Evolutionary conservation across 2,113 vertebrate species (phyloP).

Genomic region (Crotophaga sulcirostris): DNA sequence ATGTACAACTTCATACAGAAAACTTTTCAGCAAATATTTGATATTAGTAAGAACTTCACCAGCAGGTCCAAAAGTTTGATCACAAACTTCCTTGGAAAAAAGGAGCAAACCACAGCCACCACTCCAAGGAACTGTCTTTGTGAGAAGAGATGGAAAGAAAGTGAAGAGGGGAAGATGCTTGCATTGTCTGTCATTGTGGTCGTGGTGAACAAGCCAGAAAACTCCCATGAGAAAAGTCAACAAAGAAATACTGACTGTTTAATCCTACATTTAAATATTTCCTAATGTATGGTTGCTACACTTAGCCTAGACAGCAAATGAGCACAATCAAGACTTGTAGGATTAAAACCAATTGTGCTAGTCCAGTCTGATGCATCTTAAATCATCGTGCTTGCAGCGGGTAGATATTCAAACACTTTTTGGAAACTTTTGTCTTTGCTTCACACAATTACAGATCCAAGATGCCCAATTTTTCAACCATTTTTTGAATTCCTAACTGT

Average conservation of each 20-base stretch:
- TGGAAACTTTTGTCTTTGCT: neutral
- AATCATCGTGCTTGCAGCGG: neutral
- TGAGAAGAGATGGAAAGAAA: neutral
- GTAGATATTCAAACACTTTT: neutral
- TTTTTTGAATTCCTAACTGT: neutral
- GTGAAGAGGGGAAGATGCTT: neutral
- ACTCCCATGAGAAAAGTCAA: constrained; percentile 27
- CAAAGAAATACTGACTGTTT: neutral
- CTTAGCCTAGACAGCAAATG: neutral
- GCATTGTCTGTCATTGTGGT: neutral
- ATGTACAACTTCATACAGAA: neutral
- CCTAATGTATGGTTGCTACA: neutral
- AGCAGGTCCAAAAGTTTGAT: neutral
- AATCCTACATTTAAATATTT: neutral
- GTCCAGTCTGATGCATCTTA: neutral
- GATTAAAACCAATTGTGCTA: neutral
- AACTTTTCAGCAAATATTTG: neutral
- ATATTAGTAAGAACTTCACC: neutral
- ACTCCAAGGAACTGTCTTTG: neutral
- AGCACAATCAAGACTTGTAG: neutral
- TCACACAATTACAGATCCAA: neutral
- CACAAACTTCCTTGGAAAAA: neutral
- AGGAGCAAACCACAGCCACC: neutral
- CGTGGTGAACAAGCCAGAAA: neutral
- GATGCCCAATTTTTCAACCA: neutral